phyloP scores from a whole-genome alignment of 53 echinoderm and acorn worm genomes.

The Crossaster papposus region DNA sequence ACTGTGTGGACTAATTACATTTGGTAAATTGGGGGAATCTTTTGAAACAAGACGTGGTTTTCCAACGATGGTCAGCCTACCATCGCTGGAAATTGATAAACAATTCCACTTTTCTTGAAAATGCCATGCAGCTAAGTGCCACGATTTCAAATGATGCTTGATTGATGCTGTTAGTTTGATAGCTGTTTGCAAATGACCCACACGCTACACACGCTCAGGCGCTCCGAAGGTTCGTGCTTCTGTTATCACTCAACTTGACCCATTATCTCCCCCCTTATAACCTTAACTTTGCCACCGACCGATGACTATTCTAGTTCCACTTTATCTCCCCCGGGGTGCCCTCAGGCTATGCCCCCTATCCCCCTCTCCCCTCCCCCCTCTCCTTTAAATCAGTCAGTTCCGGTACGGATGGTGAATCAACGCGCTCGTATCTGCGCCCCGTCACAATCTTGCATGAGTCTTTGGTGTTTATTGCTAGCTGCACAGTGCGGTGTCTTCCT shows the following conservation, averaged over 20 bases:
- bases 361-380: background rate
- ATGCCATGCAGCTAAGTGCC: too few relatives aligned
- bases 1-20: too few relatives aligned
- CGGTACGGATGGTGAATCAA: conserved; percentile 53
- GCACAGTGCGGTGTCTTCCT: background rate
- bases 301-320: background rate
- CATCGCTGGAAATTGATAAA: too few relatives aligned
- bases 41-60: too few relatives aligned
- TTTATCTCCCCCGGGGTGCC: background rate
- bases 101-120: too few relatives aligned
- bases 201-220: too few relatives aligned
- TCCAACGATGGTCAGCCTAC: too few relatives aligned
- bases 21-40: too few relatives aligned
- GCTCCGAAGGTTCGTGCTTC: background rate
- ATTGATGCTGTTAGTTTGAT: too few relatives aligned
- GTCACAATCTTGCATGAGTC: background rate
- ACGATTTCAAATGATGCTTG: too few relatives aligned
- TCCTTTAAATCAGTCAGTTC: conserved; percentile 7
- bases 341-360: background rate
- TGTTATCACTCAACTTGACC: background rate
- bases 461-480: background rate
- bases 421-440: background rate
- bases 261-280: background rate
- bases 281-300: background rate
- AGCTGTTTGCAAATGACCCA: too few relatives aligned